Evolutionary conservation across 35 echinoderm and acorn worm genomes (phyloP), one percentile per base, ranked within the genome.

Genomic region (Amphiura filiformis): DNA sequence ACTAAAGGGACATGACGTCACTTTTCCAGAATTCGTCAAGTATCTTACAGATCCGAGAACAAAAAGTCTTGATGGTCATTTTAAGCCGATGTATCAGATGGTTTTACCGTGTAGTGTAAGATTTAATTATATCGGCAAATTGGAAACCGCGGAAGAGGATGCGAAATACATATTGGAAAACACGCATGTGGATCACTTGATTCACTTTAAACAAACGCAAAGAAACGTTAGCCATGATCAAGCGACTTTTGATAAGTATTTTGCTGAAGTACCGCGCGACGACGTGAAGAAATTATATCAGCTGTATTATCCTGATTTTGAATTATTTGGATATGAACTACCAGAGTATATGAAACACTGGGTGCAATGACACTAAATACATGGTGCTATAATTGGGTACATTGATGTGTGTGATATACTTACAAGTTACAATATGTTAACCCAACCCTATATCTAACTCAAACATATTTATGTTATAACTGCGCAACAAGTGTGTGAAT

Each of bases 111-210:
- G 96, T 78, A 82, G 76, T 0, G 39, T 94, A 1, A 15, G 88
- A 12, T 98, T 94, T 81, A 89, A 98, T 38, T 98, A 84, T 38
- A 94, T 98, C 36, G 96, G 92, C 15, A 94, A 94, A 78, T 35
- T 98, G 37, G 96, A 98, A 81, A 98, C 89, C 0, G 86, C 80
- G 1, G 57, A 90, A 13, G 77, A 84, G 34, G 96, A 98, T 77
- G 87, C 92, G 14, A 81, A 89, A 22, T 80, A 94, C 61, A 94
- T 98, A 31, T 81, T 98, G 49, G 39, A 92, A 38, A 83, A 87
- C 41, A 78, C 87, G 1, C 76, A 94, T 41, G 92, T 94, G 1
- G 89, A 98, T 77, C 89, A 94, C 82, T 76, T 92, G 13, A 76
- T 94, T 61, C 88, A 97, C 38, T 93, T 97, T 75, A 87, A 80